Conservation (phyloP, 2,113 vertebrate species). For the Phylloscopus whistleri region DNA sequence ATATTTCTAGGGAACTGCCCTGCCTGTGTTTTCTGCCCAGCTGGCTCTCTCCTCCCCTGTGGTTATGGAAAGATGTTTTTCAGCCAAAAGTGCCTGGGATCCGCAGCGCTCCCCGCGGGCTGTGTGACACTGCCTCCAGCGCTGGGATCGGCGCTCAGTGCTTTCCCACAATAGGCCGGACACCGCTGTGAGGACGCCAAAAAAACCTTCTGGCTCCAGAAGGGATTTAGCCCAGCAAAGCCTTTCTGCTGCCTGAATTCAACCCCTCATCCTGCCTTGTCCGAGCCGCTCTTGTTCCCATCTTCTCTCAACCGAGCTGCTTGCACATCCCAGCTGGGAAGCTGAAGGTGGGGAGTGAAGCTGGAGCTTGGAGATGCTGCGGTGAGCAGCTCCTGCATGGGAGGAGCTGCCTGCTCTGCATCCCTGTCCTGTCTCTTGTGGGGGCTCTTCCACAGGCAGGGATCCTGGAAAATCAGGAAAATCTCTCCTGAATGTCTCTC, state of each 20-base stretch:
- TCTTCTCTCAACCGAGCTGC: neutral
- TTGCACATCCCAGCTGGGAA: neutral
- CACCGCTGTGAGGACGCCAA: neutral
- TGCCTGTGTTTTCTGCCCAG: slow-evolving; percentile 13
- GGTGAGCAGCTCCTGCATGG: accelerated
- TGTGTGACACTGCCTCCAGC: slow-evolving; percentile 17
- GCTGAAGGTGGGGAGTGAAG: neutral
- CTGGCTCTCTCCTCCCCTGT: neutral
- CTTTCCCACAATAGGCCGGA: slow-evolving; percentile 24
- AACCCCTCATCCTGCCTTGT: neutral
- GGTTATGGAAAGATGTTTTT: slow-evolving; percentile 24
- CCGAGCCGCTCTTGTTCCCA: accelerated
- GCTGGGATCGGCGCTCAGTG: neutral
- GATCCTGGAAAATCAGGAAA: neutral
- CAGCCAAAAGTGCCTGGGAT: neutral
- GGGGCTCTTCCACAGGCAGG: neutral
- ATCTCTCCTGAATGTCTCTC: neutral
- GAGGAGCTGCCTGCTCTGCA: neutral
- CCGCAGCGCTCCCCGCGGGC: neutral
- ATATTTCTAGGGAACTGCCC: slow-evolving; percentile 30
- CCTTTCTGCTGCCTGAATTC: neutral
- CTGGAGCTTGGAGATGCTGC: neutral
- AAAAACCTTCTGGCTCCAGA: neutral
- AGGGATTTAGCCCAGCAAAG: neutral
- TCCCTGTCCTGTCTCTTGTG: neutral